Evolutionary conservation across 2,113 vertebrate species (phyloP), one percentile per base, ranked within the genome.

Genomic region (Seriola dumerili): DNA sequence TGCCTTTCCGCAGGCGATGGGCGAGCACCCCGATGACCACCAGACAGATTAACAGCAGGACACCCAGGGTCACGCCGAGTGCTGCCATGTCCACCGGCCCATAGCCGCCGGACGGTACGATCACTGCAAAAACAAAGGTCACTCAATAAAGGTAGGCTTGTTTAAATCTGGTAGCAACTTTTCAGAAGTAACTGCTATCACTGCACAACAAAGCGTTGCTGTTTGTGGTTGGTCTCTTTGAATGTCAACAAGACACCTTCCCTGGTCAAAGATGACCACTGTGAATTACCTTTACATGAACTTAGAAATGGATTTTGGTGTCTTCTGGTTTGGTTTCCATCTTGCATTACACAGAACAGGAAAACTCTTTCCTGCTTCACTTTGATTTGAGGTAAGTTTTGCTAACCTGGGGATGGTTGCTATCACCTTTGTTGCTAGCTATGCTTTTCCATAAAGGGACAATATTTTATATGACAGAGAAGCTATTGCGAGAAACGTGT

Each of bases 31-130:
- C 94, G 9, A 97, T 95, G 68, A 93, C 14, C 46, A 94, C 78
- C 25, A 97, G 66, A 68, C 84, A 88, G 36, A 96, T 19, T 14
- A 94, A n/a, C n/a, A 98, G 81, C 38, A 96, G 79, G 4, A 89
- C 86, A 6, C 94, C 96, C 72, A 97, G 88, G 0, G 85, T 89
- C 0, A 91, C 96, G 0, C 97, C 96, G 0, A 97, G 50, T 3
- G 92, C 75, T 1, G 84, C 94, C 96, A 97, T 97, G n/a, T 97
- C 94, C 42, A 16, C 73, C 1, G 54, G 3, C 8, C 81, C 64
- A 17, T 76, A 93, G 2, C 12, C 57, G 4, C 91, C 92, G 0
- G 50, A 0, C 0, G 64, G 67, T 3, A 17, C 0, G 4, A 29
- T 9, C 32, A n/a, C 74, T 93, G 72, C 38, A 86, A 16, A 21